Evolutionary conservation across 2,888 invertebrate genomes (phyloP).

Genomic region (Drosophila robusta): DNA sequence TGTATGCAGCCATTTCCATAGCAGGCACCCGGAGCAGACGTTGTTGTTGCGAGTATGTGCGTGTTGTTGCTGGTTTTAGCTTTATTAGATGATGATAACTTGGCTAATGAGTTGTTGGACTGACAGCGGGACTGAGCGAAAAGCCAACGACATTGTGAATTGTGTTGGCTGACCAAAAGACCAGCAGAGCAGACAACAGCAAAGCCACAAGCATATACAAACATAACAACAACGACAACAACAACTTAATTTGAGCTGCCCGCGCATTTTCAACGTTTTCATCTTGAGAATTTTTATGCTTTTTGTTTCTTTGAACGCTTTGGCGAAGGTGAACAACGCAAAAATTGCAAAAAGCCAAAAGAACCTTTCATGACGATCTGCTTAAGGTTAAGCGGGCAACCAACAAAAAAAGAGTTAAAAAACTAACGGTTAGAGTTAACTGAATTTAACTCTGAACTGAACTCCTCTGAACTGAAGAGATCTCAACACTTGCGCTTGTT

Average conservation of each 20-base stretch:
- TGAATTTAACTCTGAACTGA: conserved; percentile 15
- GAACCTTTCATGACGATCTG: conserved; percentile 44
- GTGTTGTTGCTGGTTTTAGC: conserved; percentile 42
- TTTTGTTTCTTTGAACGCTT: conserved; percentile 36
- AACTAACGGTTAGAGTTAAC: conserved; percentile 55
- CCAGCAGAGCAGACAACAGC: conserved; percentile 12
- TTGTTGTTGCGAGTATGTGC: conserved; percentile 32
- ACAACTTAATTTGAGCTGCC: conserved; percentile 58
- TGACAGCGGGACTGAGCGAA: conserved; percentile 55
- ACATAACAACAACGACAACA: conserved; percentile 23
- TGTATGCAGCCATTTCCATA: conserved; percentile 39
- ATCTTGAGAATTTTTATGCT: conserved; percentile 53
- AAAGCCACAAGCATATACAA: conserved; percentile 26
- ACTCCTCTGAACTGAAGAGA: conserved; percentile 2
- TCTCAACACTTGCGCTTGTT: conserved; percentile 57
- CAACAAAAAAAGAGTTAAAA: conserved; percentile 1
- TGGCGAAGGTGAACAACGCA: conserved; percentile 66
- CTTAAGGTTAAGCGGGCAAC: conserved; percentile 47
- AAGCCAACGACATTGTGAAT: conserved; percentile 63
- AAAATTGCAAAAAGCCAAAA: conserved; percentile 42
- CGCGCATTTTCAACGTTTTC: conserved; percentile 72
- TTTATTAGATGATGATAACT: conserved; percentile 78
- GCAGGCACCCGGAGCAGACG: conserved; percentile 18
- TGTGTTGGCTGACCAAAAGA: conserved; percentile 59
- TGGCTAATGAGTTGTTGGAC: conserved; percentile 74